Evolutionary conservation across 2,888 invertebrate species (phyloP).

Genomic region (Pseudococcus longispinus): DNA sequence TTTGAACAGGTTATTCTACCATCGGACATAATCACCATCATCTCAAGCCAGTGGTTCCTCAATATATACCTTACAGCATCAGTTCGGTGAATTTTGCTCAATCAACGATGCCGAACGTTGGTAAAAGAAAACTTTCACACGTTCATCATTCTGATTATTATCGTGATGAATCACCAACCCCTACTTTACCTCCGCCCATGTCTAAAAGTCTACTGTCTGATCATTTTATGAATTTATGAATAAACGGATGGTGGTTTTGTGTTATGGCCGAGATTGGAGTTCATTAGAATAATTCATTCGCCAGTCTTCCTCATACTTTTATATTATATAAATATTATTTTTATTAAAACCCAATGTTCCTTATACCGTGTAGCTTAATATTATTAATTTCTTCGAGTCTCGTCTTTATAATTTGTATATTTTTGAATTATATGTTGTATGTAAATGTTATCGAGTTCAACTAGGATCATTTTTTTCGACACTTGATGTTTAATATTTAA

Average conservation of each 20-base stretch:
- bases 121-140: neutral
- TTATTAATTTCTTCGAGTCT: neutral
- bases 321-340: slow-evolving; percentile 8
- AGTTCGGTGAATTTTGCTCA: slow-evolving; percentile 6
- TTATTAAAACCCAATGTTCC: slow-evolving; percentile 29
- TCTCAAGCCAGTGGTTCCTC: neutral
- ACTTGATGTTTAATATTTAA: neutral
- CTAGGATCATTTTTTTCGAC: neutral
- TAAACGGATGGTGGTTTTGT: neutral
- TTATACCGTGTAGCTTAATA: neutral
- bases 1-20: slow-evolving; percentile 38
- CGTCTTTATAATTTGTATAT: neutral
- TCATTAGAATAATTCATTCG: neutral
- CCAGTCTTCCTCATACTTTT: slow-evolving; percentile 5
- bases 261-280: neutral
- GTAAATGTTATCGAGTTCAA: neutral
- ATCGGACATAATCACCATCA: neutral
- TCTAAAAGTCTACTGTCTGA: slow-evolving; percentile 15
- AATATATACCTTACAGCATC: slow-evolving; percentile 1
- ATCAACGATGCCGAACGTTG: slow-evolving; percentile 32
- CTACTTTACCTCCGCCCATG: slow-evolving; percentile 51
- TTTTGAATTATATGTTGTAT: neutral
- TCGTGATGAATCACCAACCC: slow-evolving; percentile 20
- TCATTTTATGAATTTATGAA: slow-evolving; percentile 22
- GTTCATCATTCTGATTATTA: slow-evolving; percentile 8